Evolutionary conservation across 2,888 invertebrate species (phyloP).

Genomic region (Eucriotettix oculatus): DNA sequence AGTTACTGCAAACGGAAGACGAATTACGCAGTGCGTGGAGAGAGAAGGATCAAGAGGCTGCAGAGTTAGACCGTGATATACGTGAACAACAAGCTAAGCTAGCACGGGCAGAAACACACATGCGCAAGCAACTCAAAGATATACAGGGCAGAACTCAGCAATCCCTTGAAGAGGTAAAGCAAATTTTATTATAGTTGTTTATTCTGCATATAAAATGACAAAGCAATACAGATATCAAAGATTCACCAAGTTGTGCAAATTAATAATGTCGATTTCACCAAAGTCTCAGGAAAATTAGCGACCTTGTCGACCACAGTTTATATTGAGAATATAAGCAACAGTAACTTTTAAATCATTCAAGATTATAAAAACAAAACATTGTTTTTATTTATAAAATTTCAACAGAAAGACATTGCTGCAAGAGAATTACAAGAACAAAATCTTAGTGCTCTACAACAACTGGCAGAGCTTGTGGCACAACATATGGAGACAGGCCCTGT

Average conservation of each 20-base stretch:
- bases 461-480: constrained; percentile 32
- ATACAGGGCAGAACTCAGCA: neutral
- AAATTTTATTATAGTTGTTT: too few relatives aligned
- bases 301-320: too few relatives aligned
- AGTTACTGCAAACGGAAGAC: neutral
- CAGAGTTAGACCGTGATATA: neutral
- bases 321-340: too few relatives aligned
- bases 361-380: neutral
- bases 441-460: constrained; percentile 32
- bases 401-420: constrained; percentile 36
- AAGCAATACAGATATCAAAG: too few relatives aligned
- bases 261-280: too few relatives aligned
- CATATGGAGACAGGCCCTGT: constrained; percentile 27
- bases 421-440: constrained; percentile 42
- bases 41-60: neutral
- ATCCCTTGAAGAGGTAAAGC: neutral
- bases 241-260: too few relatives aligned
- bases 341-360: too few relatives aligned
- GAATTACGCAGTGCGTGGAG: neutral
- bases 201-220: too few relatives aligned
- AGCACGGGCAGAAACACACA: neutral
- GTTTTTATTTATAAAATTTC: neutral
- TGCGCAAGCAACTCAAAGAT: neutral
- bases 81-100: neutral
- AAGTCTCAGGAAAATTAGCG: too few relatives aligned